phyloP scores from a whole-genome alignment of 2,113 vertebrate species.

The Notarius lentiginosus region DNA sequence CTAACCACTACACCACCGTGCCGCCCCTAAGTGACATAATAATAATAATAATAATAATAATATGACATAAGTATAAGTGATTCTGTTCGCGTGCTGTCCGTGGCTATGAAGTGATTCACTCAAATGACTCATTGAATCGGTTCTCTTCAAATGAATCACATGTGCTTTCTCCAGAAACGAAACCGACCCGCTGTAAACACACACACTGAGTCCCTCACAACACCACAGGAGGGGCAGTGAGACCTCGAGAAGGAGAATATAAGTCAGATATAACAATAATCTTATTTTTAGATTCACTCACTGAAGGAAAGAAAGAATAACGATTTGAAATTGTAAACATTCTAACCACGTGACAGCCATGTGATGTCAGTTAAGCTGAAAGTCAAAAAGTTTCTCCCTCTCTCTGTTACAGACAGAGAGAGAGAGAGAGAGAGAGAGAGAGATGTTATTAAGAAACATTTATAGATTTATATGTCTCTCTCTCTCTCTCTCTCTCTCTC shows the following conservation, averaged over 20 bases:
- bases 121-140: not conserved
- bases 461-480: not conserved
- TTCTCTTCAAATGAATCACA: not conserved
- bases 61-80: no score
- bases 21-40: not conserved
- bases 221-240: not conserved
- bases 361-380: not conserved
- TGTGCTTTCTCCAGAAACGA: not conserved
- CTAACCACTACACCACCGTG: no score
- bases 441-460: no score
- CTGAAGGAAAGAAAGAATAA: no score
- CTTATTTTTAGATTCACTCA: not conserved
- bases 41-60: not conserved
- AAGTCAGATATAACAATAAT: not conserved
- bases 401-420: no score
- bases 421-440: no score
- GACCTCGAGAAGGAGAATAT: not conserved
- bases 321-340: not conserved
- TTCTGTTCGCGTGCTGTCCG: not conserved
- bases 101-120: not conserved
- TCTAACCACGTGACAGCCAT: not conserved
- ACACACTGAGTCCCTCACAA: not conserved
- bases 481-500: not conserved
- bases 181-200: not conserved
- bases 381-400: no score